These are phyloP conservation scores for Sebastes nivosus DNA, from an alignment of 2,797 vertebrate genomes.

Conservation along the genomic window DNA sequence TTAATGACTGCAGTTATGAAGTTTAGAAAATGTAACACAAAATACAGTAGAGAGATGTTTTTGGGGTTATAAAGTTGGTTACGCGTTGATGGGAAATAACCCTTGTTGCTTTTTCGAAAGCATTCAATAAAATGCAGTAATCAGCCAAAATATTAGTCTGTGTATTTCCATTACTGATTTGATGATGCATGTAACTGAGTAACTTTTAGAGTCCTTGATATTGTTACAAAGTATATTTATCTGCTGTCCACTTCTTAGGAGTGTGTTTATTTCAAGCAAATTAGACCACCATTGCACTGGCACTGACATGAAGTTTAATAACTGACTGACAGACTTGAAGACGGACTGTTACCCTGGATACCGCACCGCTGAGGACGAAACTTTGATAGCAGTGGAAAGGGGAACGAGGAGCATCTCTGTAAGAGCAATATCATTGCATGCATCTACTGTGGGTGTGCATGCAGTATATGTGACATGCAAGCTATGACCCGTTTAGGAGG, in stretches of 20 bases:
- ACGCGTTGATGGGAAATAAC: slow-evolving; percentile 53
- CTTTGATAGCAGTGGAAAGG: neutral
- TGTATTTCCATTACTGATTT: slow-evolving; percentile 13
- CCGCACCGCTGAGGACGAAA: neutral
- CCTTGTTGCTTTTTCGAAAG: slow-evolving; percentile 63
- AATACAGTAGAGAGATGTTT: slow-evolving; percentile 37
- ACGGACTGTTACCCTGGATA: neutral
- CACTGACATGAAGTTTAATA: neutral
- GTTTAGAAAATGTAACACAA: slow-evolving; percentile 31
- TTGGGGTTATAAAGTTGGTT: slow-evolving; percentile 41
- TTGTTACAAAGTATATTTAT: neutral
- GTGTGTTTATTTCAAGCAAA: slow-evolving; percentile 2
- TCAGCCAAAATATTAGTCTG: slow-evolving; percentile 41
- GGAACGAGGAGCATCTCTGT: neutral
- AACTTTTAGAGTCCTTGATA: neutral
- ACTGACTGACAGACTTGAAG: neutral
- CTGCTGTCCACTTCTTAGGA: neutral
- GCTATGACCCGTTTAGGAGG: neutral
- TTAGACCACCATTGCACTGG: neutral
- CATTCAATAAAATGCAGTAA: slow-evolving; percentile 81
- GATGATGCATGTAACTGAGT: neutral
- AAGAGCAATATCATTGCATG: neutral
- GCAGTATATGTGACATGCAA: neutral
- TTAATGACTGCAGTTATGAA: slow-evolving; percentile 21
- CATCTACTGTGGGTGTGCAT: neutral